Evolutionary conservation across 2,888 invertebrate genomes (phyloP).

Genomic region (Pocota personata): DNA sequence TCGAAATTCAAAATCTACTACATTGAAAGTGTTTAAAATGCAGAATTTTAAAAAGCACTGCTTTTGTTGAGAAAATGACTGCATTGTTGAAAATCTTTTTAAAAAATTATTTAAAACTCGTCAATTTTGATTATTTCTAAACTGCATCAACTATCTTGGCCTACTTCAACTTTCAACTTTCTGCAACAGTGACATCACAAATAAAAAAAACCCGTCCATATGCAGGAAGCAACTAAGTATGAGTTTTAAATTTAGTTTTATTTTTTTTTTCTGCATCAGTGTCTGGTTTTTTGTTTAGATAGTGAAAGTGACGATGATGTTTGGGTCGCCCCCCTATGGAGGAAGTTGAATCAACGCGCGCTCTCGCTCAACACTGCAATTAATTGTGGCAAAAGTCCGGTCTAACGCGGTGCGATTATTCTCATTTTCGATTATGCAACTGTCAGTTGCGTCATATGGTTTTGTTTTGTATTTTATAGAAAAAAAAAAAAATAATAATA

Average conservation of each 20-base stretch:
- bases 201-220: conserved; percentile 29
- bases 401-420: conserved; percentile 53
- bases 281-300: conserved; percentile 29
- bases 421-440: conserved; percentile 67
- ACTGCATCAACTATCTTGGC: not conserved
- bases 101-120: too few species aligned
- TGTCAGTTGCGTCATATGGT: conserved; percentile 55
- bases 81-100: not conserved
- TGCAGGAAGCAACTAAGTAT: conserved; percentile 40
- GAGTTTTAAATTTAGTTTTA: not conserved
- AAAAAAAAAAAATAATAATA: conserved; percentile 1
- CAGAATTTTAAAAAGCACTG: too few species aligned
- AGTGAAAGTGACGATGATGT: conserved; percentile 48
- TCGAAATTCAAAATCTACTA: not conserved
- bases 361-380: conserved; percentile 55
- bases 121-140: too few species aligned
- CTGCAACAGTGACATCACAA: conserved; percentile 2
- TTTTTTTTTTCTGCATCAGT: not conserved
- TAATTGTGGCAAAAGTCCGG: conserved; percentile 68
- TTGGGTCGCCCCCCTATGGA: conserved; percentile 10
- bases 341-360: conserved; percentile 46
- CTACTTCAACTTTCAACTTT: not conserved
- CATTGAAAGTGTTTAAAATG: not conserved
- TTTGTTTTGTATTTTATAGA: conserved; percentile 9
- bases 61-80: too few species aligned